Conservation (phyloP, 2,888 invertebrate species). For the Bibio marci region DNA sequence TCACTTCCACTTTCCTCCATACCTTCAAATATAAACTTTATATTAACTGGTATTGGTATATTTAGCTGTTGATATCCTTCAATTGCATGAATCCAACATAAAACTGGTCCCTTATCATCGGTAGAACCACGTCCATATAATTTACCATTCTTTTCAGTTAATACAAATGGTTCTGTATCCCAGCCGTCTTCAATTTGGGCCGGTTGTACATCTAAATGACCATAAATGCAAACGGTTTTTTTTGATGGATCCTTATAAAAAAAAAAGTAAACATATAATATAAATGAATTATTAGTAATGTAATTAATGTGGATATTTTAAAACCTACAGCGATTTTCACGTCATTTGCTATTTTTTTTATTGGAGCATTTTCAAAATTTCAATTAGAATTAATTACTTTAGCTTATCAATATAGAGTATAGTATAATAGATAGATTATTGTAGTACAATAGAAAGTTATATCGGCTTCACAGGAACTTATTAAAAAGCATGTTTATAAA, state of each 20-base stretch:
- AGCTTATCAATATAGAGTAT: too few relatives aligned
- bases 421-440: too few relatives aligned
- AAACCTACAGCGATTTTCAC: too few relatives aligned
- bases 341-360: too few relatives aligned
- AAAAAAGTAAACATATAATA: too few relatives aligned
- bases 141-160: constrained; percentile 76
- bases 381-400: too few relatives aligned
- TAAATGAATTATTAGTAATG: too few relatives aligned
- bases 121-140: constrained; percentile 82
- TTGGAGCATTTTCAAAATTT: too few relatives aligned
- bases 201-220: constrained; percentile 97
- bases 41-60: constrained; percentile 49
- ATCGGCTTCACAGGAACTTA: too few relatives aligned
- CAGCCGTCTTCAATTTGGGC: constrained; percentile 87
- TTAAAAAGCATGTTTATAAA: too few relatives aligned
- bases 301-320: too few relatives aligned
- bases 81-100: constrained; percentile 90
- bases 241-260: constrained; percentile 50
- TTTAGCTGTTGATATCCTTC: constrained; percentile 66
- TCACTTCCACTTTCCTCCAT: constrained; percentile 98
- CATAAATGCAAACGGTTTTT: constrained; percentile 88
- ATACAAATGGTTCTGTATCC: constrained; percentile 84
- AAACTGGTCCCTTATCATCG: constrained; percentile 89
- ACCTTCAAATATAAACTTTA: constrained; percentile 88
- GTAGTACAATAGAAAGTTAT: too few relatives aligned